Base-by-base conservation (phyloP, 2,113 vertebrate genomes). In the Hypanus sabinus region DNA sequence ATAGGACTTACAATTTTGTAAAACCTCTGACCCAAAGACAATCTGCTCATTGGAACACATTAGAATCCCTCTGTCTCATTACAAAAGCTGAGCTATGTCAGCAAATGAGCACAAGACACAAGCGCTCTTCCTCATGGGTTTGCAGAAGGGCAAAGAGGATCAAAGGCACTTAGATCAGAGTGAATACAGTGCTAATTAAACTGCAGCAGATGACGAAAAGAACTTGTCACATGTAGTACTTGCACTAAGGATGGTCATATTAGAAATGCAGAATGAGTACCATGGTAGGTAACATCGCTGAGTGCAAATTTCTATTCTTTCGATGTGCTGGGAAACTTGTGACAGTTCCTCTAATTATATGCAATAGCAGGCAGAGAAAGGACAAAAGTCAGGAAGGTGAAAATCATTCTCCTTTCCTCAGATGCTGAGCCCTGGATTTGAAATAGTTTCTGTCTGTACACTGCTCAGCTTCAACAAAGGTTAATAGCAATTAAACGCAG, bases 401-500 rank as follows among this genome's bases (percentile, higher is more conserved):
- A 96, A 96, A 96, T 96, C 96, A 96, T 96, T 97, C 97, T 96
- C 96, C 96, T 96, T 96, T 95, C 96, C 97, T 97, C 97, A 95
- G 94, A 95, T 96, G 96, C 95, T 97, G 96, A 97, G 96, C 97
- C 97, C 96, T 94, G 95, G 94, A 96, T 96, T 96, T 97, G 97
- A 97, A 97, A 97, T 96, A 96, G 96, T 96, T 96, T 96, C 97
- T 98, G 96, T 97, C 97, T 97, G 96, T 97, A 97, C 97, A 97
- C 96, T 97, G 96, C 97, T 97, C 96, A 96, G 96, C 95, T 97
- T 97, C 96, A 96, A 95, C 97, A 98, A 98, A 98, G 97, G 97
- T 98, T 98, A 98, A 98, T 98, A 97, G 97, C 97, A 97, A 97
- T 97, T 97, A 97, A 98, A 97, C 97, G 96, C 96, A 97, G 97